phyloP scores from a whole-genome alignment of 2,113 vertebrate species.

The Cheirogaleus medius region DNA sequence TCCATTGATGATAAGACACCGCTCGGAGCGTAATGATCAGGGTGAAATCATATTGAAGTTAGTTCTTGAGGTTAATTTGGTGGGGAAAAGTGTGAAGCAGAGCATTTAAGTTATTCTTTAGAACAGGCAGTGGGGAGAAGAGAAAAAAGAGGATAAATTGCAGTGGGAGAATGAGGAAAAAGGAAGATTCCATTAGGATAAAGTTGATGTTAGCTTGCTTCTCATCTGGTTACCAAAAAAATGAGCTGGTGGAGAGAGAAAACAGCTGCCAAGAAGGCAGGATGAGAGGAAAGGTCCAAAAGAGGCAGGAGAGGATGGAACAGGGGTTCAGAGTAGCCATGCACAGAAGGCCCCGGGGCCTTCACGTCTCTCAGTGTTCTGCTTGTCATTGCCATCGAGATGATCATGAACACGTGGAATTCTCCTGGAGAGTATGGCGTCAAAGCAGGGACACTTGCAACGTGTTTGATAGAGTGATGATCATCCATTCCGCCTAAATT shows the following conservation, averaged over 20 bases:
- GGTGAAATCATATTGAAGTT: not conserved
- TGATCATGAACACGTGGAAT: not conserved
- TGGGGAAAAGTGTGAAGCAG: not conserved
- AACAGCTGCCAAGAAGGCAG: not conserved
- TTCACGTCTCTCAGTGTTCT: not conserved
- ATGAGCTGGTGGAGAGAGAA: not conserved
- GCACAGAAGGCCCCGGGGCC: not conserved
- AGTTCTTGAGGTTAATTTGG: not conserved
- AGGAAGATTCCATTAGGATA: not conserved
- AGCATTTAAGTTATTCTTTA: not conserved
- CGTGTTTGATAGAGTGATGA: not conserved
- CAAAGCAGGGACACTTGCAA: not conserved
- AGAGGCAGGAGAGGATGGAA: not conserved
- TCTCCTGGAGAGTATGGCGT: not conserved
- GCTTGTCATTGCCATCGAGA: not conserved
- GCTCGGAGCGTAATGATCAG: not conserved
- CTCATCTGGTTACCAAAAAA: not conserved
- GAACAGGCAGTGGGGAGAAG: not conserved
- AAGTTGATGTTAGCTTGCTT: not conserved
- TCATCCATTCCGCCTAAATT: not conserved
- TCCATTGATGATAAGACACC: not conserved
- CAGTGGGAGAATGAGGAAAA: not conserved
- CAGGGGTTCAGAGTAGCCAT: too few species aligned
- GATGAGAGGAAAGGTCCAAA: not conserved
- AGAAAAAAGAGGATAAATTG: not conserved